Conservation (phyloP, 2,113 vertebrate genomes). For the Tragelaphus buxtoni region DNA sequence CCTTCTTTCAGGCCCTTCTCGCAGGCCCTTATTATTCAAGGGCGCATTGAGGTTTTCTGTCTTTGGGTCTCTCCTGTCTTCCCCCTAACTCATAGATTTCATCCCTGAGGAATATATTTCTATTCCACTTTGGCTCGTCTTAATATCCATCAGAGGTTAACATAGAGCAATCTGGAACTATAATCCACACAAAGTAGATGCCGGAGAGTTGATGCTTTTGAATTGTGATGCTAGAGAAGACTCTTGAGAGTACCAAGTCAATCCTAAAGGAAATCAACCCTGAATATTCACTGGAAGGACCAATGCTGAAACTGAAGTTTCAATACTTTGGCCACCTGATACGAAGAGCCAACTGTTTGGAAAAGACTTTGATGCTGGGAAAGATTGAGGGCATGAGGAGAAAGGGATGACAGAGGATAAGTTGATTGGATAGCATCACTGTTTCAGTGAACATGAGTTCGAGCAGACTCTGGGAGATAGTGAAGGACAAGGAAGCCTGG, state of each 20-base stretch:
- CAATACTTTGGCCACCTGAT: neutral
- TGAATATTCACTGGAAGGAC: neutral
- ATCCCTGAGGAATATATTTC: neutral
- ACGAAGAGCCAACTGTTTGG: rapidly evolving
- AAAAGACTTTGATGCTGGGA: neutral
- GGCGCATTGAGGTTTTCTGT: neutral
- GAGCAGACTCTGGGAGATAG: neutral
- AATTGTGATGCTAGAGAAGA: neutral
- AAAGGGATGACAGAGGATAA: neutral
- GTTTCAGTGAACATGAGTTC: neutral
- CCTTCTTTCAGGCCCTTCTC: neutral
- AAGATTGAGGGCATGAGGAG: neutral
- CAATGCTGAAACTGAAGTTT: neutral
- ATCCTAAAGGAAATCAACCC: neutral
- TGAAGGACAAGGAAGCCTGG: neutral
- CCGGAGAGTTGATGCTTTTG: neutral
- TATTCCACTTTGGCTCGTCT: neutral
- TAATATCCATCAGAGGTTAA: neutral
- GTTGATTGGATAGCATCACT: neutral
- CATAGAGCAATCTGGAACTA: neutral
- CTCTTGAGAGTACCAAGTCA: neutral
- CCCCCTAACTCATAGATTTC: neutral
- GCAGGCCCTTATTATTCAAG: neutral
- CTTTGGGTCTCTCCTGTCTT: neutral
- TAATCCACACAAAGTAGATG: neutral